These are phyloP conservation scores for Meteorus cinctellus DNA, from an alignment of 2,888 invertebrate genomes.

Conservation along the genomic window DNA sequence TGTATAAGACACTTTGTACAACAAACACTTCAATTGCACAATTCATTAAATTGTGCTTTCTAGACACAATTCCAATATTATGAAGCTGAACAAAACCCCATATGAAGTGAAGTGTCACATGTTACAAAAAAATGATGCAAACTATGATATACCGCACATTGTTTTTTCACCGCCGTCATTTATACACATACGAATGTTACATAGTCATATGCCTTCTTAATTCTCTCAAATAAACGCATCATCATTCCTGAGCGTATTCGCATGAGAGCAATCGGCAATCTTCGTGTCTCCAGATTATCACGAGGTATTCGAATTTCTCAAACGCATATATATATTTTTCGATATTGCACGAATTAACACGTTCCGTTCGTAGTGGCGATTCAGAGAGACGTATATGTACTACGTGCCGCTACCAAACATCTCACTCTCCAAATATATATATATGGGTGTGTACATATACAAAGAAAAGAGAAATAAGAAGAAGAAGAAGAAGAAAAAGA, in stretches of 20 bases:
- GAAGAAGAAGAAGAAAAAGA: not conserved
- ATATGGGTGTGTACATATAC: not conserved
- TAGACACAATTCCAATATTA: too few species aligned
- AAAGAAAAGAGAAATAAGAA: not conserved
- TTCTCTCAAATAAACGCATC: not conserved
- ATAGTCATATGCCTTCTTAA: too few species aligned
- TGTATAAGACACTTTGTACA: too few species aligned
- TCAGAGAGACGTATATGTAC: conserved; percentile 9
- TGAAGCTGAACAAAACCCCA: too few species aligned
- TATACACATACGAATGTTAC: too few species aligned
- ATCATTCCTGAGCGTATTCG: not conserved
- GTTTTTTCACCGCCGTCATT: too few species aligned
- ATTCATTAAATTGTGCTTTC: too few species aligned
- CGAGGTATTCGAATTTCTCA: conserved; percentile 53
- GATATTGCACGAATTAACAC: conserved; percentile 43
- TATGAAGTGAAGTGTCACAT: too few species aligned
- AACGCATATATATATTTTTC: conserved; percentile 41
- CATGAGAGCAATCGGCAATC: too few species aligned
- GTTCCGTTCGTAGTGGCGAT: conserved; percentile 36
- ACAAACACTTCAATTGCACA: too few species aligned
- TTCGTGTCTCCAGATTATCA: conserved; percentile 18
- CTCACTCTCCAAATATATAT: not conserved
- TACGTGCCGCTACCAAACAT: conserved; percentile 26
- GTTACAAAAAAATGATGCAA: too few species aligned
- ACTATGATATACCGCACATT: too few species aligned